Percentiles rank a stretch among this genome's conserved stretches.
Evolutionary conservation across 2,113 vertebrate species (phyloP).

Genomic region (Mustela lutreola): DNA sequence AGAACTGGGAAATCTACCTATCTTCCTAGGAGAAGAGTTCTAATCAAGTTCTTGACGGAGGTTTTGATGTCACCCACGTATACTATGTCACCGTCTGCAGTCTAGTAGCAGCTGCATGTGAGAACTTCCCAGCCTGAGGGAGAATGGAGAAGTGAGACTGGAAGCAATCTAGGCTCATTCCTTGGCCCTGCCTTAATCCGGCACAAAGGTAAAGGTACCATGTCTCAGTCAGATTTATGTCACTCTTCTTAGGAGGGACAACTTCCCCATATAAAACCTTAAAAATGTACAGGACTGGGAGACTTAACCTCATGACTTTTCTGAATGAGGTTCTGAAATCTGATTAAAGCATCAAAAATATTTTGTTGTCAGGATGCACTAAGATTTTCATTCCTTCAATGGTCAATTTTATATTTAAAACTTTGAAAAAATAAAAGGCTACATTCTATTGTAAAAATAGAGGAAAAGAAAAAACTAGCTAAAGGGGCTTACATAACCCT

Average conservation of each 20-base stretch:
- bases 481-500: not conserved
- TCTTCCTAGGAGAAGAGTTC: not conserved
- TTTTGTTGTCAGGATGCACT: not conserved
- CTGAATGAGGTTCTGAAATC: not conserved
- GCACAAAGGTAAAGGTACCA: not conserved
- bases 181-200: not conserved
- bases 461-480: not conserved
- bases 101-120: not conserved
- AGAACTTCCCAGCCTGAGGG: not conserved
- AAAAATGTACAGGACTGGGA: not conserved
- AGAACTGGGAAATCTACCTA: not conserved
- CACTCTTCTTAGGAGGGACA: conserved; percentile 34
- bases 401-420: conserved; percentile 39
- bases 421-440: not conserved
- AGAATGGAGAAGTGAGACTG: not conserved
- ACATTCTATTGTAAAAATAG: conserved; percentile 28
- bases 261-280: conserved; percentile 19
- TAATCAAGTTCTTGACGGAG: conserved; percentile 44
- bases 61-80: not conserved
- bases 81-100: not conserved
- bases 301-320: not conserved
- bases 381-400: conserved; percentile 28
- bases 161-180: not conserved
- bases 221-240: conserved; percentile 23
- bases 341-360: conserved; percentile 52